Conservation (phyloP, 2,113 vertebrate genomes). For the Cacatua alba region DNA sequence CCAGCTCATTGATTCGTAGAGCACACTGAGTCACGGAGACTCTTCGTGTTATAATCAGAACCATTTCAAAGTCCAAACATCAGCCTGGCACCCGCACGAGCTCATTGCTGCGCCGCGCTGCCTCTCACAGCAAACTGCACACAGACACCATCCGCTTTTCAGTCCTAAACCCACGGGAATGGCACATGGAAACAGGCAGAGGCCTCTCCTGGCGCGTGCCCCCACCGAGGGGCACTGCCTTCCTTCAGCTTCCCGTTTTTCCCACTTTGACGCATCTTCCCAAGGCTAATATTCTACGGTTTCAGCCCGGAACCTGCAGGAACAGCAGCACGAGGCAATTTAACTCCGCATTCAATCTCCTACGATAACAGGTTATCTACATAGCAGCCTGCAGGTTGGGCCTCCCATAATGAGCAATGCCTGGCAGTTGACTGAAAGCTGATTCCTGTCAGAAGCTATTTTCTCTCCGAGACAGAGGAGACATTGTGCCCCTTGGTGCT, state of each 20-base stretch:
- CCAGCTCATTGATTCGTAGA: neutral
- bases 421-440: slow-evolving; percentile 80
- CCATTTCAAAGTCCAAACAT: accelerated
- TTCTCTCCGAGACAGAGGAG: slow-evolving; percentile 77
- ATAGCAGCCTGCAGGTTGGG: slow-evolving; percentile 38
- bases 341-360: slow-evolving; percentile 23
- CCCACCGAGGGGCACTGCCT: neutral
- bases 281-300: neutral
- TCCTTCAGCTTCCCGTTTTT: neutral
- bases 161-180: accelerated
- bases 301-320: neutral
- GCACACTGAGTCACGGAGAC: neutral
- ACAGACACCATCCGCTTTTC: accelerated
- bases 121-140: accelerated
- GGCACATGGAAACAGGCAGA: accelerated
- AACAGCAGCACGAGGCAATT: neutral
- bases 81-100: accelerated
- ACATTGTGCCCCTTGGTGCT: slow-evolving; percentile 79
- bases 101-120: neutral
- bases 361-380: slow-evolving; percentile 65
- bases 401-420: slow-evolving; percentile 69
- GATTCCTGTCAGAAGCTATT: slow-evolving; percentile 82
- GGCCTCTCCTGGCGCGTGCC: accelerated
- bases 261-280: neutral
- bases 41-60: accelerated